These are phyloP conservation scores for Amphipyra berbera DNA, from an alignment of 2,888 invertebrate species.

Conservation along the genomic window DNA sequence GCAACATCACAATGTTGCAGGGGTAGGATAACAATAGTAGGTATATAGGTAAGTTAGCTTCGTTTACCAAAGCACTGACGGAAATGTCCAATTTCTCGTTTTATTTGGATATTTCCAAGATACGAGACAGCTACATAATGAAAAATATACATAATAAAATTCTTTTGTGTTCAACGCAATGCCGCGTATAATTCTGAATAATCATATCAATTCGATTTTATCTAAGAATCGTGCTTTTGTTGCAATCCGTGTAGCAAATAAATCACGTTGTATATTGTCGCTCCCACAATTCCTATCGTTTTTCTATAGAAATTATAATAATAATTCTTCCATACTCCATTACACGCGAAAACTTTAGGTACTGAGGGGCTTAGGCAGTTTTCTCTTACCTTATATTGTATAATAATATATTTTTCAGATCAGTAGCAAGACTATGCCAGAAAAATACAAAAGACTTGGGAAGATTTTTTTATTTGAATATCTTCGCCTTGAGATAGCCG, in stretches of 20 bases:
- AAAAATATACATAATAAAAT: not conserved
- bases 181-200: slow-evolving; percentile 29
- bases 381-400: slow-evolving; percentile 45
- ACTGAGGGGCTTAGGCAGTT: slow-evolving; percentile 43
- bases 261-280: slow-evolving; percentile 62
- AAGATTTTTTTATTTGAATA: slow-evolving; percentile 41
- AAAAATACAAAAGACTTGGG: slow-evolving; percentile 35
- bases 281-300: slow-evolving; percentile 66
- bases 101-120: not conserved
- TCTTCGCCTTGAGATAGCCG: slow-evolving; percentile 26
- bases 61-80: not conserved
- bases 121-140: not conserved
- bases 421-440: slow-evolving; percentile 22
- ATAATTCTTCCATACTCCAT: slow-evolving; percentile 80
- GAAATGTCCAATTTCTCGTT: slow-evolving; percentile 6
- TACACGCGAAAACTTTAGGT: slow-evolving; percentile 71
- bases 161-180: slow-evolving; percentile 11
- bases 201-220: slow-evolving; percentile 21
- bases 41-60: no score
- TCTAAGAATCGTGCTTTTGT: slow-evolving; percentile 48
- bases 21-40: slow-evolving; percentile 17
- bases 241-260: slow-evolving; percentile 58
- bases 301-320: slow-evolving; percentile 74
- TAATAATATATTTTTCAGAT: slow-evolving; percentile 32
- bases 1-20: slow-evolving; percentile 13